Evolutionary conservation across 2,888 invertebrate genomes (phyloP).

Genomic region (Diplazon laetatorius): DNA sequence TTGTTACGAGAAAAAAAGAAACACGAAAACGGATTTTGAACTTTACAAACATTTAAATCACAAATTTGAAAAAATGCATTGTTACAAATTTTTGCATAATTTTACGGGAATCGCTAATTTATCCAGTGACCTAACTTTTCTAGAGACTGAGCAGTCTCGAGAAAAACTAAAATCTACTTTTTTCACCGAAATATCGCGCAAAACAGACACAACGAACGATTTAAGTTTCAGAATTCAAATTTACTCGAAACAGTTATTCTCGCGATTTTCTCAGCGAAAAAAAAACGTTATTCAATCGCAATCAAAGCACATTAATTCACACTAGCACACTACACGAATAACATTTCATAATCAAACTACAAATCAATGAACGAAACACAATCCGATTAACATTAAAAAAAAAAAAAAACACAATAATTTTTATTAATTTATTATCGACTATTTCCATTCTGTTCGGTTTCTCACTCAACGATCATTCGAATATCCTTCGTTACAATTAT

Average conservation of each 20-base stretch:
- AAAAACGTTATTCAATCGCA: not conserved
- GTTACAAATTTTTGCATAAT: not conserved
- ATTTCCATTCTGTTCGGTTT: not conserved
- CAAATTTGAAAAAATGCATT: not conserved
- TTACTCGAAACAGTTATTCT: not conserved
- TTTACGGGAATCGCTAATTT: not conserved
- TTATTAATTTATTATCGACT: not conserved
- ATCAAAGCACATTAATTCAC: not conserved
- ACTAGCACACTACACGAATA: not conserved
- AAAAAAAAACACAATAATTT: not conserved
- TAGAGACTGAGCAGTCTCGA: not conserved
- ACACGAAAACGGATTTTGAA: too few relatives aligned
- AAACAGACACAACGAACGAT: not conserved
- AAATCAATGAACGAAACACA: not conserved
- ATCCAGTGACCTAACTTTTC: not conserved
- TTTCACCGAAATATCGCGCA: not conserved
- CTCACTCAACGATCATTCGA: slow-evolving; percentile 1
- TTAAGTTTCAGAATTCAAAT: too few relatives aligned
- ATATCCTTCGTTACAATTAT: not conserved
- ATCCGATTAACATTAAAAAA: not conserved
- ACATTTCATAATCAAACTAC: not conserved
- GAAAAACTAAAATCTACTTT: not conserved
- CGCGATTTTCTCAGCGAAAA: too few relatives aligned
- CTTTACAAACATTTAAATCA: too few relatives aligned
- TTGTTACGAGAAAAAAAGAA: too few relatives aligned